Conservation (phyloP, 2,113 vertebrate genomes). For the Microcebus griseorufus region DNA sequence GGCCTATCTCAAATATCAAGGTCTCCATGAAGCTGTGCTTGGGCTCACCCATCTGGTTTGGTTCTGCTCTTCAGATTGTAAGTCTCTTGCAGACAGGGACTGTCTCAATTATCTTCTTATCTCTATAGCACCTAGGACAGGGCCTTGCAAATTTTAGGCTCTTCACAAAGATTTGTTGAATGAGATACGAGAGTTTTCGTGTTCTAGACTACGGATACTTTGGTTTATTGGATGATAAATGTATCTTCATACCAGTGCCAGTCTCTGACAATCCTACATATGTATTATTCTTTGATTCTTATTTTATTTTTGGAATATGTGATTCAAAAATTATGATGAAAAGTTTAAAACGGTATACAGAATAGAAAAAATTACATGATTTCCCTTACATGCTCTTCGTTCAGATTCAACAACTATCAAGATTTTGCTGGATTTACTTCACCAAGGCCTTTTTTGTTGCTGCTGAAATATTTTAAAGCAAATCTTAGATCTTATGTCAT, state of each 20-base stretch:
- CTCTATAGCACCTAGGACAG: slow-evolving; percentile 36
- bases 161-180: neutral
- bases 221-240: neutral
- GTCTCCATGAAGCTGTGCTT: neutral
- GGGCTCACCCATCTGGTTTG: neutral
- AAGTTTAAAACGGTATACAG: slow-evolving; percentile 37
- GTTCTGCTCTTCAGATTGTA: slow-evolving; percentile 14
- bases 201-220: slow-evolving; percentile 25
- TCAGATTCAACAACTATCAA: neutral
- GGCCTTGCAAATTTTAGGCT: slow-evolving; percentile 22
- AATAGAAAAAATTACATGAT: slow-evolving; percentile 25
- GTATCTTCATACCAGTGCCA: slow-evolving; percentile 4
- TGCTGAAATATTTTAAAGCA: slow-evolving; percentile 55
- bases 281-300: slow-evolving; percentile 24
- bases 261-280: neutral
- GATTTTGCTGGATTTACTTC: slow-evolving; percentile 33
- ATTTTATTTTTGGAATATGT: slow-evolving; percentile 38
- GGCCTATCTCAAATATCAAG: neutral
- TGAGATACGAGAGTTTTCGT: neutral
- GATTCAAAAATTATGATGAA: neutral
- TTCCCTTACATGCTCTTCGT: neutral
- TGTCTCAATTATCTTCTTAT: slow-evolving; percentile 4
- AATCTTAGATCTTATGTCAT: neutral
- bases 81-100: neutral
- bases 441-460: slow-evolving; percentile 12